Evolutionary conservation across 2,888 invertebrate species (phyloP).

Genomic region (Mesorhabditis belari): DNA sequence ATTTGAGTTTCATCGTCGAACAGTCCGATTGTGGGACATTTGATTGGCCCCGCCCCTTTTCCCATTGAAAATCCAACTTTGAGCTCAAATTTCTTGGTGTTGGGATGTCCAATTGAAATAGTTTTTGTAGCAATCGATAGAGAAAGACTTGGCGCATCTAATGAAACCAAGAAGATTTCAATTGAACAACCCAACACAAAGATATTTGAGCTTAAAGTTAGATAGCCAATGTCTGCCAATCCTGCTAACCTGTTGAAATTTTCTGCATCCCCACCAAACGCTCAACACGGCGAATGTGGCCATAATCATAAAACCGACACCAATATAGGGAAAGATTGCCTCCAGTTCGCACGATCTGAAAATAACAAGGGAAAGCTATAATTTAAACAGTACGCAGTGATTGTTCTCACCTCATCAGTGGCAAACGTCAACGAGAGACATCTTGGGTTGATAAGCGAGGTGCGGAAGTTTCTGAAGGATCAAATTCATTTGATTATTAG

Average conservation of each 20-base stretch:
- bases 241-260: conserved; percentile 15
- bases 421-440: conserved; percentile 40
- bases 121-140: no score
- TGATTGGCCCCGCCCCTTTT: no score
- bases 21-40: no score
- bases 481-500: not conserved
- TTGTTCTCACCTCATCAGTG: conserved; percentile 40
- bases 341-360: conserved; percentile 11
- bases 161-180: not conserved
- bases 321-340: conserved; percentile 44
- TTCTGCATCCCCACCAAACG: conserved; percentile 25
- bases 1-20: not conserved
- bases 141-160: no score
- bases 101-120: no score
- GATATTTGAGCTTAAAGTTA: not conserved
- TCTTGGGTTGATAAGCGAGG: conserved; percentile 22
- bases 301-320: conserved; percentile 45
- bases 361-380: not conserved
- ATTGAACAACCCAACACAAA: not conserved
- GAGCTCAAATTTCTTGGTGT: no score
- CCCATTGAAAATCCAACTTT: no score
- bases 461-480: conserved; percentile 32
- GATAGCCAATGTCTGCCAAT: not conserved
- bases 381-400: no score
- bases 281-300: conserved; percentile 39